Percentiles rank a stretch among this genome's conserved stretches.
phyloP scores from a whole-genome alignment of 2,797 vertebrate species.

The Gymnoscopelus microlampas region DNA sequence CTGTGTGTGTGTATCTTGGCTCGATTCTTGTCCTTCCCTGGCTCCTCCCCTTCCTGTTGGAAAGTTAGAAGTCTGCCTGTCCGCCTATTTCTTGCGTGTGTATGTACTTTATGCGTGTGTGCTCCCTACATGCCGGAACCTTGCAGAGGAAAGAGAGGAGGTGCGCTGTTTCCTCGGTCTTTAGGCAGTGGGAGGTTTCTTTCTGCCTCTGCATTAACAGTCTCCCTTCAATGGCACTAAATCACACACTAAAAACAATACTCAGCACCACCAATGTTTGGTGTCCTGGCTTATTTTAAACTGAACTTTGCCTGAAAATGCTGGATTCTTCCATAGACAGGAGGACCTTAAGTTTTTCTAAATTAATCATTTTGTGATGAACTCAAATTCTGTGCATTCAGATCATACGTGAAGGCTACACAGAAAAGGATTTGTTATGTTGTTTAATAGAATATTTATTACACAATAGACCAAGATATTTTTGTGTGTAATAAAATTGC shows the following conservation, averaged over 20 bases:
- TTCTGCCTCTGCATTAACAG: too few species aligned
- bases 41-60: constrained; percentile 68
- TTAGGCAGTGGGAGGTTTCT: background rate
- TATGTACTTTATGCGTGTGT: background rate
- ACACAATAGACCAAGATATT: too few species aligned
- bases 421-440: too few species aligned
- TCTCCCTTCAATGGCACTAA: too few species aligned
- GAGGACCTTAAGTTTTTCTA: too few species aligned
- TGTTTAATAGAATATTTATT: too few species aligned
- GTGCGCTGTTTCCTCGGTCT: constrained; percentile 46
- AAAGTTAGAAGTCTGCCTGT: constrained; percentile 51
- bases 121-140: background rate
- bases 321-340: too few species aligned
- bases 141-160: constrained; percentile 50
- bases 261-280: background rate
- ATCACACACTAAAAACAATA: background rate
- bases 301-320: too few species aligned
- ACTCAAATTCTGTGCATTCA: too few species aligned
- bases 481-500: too few species aligned
- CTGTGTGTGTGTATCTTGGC: constrained; percentile 52
- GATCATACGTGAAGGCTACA: too few species aligned
- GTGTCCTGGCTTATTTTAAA: background rate
- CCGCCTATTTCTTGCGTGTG: constrained; percentile 4
- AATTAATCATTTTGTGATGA: too few species aligned
- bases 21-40: constrained; percentile 51